Base-by-base conservation (phyloP, 2,113 vertebrate species). In the Dryoscopus gambensis region DNA sequence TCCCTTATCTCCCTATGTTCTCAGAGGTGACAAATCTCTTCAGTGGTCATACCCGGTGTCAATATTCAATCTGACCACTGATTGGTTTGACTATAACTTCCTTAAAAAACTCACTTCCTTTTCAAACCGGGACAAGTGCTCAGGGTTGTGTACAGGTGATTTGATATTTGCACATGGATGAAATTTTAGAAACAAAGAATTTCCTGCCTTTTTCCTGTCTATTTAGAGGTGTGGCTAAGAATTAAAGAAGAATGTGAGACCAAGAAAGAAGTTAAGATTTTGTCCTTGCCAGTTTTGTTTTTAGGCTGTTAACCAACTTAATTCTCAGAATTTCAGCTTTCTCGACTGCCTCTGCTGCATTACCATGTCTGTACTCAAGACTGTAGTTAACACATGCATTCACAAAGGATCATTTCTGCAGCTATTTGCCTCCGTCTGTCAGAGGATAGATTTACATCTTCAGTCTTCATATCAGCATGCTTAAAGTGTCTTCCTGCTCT, bases 241-340 rank as follows among this genome's bases (percentile, higher is more conserved):
- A 75, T 56, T 91, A 73, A 10, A 79, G 40, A 85, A 52, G 11
- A 84, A 63, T 31, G 3, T 33, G 19, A 70, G 25, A 77, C 10
- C 18, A 46, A 89, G 30, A 50, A 78, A 84, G 7, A 59, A 77
- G 53, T 23, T 3, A 59, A 69, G 13, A 14, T 57, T 89, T 83
- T 80, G 10, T 70, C 13, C 6, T 55, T 40, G 8, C 12, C 21
- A 52, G 22, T 65, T 74, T 91, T 53, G 5, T 33, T 64, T 68
- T 94, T 50, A 62, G 47, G n/a, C 4, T 73, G 10, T 79, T 63
- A 62, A 7, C 3, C 16, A 68, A 25, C 40, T 75, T 60, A 46
- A 28, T 91, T 62, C 31, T 73, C 69, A 94, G 25, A 70, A 77
- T 84, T 93, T 80, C 30, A 83, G 21, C 19, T 93, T 92, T 93